Evolutionary conservation across 2,888 invertebrate genomes (phyloP), one percentile per base, ranked within the genome.

Genomic region (Stenodera caucasica): DNA sequence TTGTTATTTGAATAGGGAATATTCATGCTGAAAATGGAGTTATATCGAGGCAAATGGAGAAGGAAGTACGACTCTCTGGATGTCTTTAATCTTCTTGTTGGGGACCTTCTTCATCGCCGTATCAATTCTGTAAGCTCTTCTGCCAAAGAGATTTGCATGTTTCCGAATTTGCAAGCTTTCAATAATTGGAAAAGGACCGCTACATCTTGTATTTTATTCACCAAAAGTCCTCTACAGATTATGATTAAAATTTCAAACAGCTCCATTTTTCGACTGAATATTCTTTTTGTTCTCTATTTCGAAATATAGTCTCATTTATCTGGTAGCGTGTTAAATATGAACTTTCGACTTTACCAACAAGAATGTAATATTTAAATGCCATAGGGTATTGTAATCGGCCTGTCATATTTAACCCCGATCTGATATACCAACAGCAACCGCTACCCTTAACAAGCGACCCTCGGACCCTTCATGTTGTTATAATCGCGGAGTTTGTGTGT

Each of bases 21-120:
- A 75, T 75, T 74, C 76, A 73, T 72, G 74, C 72, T 72, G 73
- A 72, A 75, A 75, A 75, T 71, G 71, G 73, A 71, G 72, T 74
- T 73, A 72, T 65, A 67, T 59, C 5, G 5, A 5, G 5, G 26
- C 5, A 26, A 65, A 66, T 70, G 68, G 4, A 45, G 23, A 45
- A 45, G 21, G 45, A 45, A 8, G 45, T 7, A 21, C 21, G 45
- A 62, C 68, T 67, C 64, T 61, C 62, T 49, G 33, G 55, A 50
- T 66, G 67, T 68, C 73, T 74, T 74, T 75, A 75, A 75, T 75
- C 75, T 74, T 71, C 72, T 71, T 70, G 62, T 56, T 51, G 55
- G 61, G 50, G 57, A 66, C 54, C 65, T 29, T 57, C 51, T 55
- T 14, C 55, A 32, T 21, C 12, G 57, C 45, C 58, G 50, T 57